phyloP scores from a whole-genome alignment of 2,888 invertebrate species.

The Phymatocera aterrima region DNA sequence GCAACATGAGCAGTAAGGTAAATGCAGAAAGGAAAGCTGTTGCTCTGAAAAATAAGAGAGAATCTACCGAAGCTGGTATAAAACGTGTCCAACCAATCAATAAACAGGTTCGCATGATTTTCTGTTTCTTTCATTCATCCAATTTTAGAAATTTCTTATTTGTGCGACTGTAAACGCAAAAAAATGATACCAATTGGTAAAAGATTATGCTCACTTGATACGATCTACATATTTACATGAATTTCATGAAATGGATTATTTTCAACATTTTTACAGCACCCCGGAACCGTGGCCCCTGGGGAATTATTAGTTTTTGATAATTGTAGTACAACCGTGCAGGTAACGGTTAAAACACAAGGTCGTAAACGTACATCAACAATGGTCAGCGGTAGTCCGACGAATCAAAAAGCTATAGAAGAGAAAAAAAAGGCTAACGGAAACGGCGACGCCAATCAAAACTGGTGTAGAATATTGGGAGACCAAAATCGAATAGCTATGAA shows the following conservation, averaged over 20 bases:
- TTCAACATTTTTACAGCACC: slow-evolving; percentile 48
- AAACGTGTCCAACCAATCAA: slow-evolving; percentile 50
- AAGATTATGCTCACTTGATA: too few relatives aligned
- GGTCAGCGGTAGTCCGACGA: slow-evolving; percentile 54
- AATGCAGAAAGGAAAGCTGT: slow-evolving; percentile 53
- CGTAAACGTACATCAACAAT: slow-evolving; percentile 58
- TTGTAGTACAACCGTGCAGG: slow-evolving; percentile 58
- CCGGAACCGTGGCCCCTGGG: slow-evolving; percentile 46
- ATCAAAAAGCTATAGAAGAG: slow-evolving; percentile 53
- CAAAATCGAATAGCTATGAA: slow-evolving; percentile 58
- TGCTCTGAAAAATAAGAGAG: slow-evolving; percentile 51
- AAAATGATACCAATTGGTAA: too few relatives aligned
- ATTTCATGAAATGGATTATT: background rate
- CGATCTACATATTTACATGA: too few relatives aligned
- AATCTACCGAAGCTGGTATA: slow-evolving; percentile 48
- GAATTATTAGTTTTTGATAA: slow-evolving; percentile 53
- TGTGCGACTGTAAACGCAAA: too few relatives aligned
- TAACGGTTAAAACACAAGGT: slow-evolving; percentile 59
- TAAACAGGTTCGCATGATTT: slow-evolving; percentile 51
- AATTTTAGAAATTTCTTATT: too few relatives aligned
- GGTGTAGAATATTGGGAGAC: slow-evolving; percentile 58
- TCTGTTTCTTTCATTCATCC: background rate
- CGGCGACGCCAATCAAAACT: slow-evolving; percentile 50
- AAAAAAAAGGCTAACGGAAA: slow-evolving; percentile 51
- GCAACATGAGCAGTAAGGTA: slow-evolving; percentile 59